Conservation (phyloP, 2,888 invertebrate species). For the Tenthredo livida region DNA sequence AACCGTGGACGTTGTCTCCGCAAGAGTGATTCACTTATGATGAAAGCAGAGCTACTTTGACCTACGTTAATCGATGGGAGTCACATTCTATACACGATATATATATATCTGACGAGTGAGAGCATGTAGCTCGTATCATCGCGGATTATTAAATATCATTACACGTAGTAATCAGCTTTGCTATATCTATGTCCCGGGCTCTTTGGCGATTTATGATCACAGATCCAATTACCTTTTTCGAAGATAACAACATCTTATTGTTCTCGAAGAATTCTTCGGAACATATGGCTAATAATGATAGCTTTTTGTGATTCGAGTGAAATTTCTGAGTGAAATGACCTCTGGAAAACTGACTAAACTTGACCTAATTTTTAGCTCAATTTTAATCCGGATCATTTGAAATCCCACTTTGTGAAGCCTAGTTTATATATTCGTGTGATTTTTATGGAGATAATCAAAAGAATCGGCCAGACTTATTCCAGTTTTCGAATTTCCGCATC, state of each 20-base stretch:
- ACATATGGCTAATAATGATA: background rate
- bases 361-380: background rate
- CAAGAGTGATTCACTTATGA: background rate
- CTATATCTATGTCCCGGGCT: background rate
- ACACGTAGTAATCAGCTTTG: background rate
- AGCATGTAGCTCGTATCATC: background rate
- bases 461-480: background rate
- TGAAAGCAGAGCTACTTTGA: conserved; percentile 24
- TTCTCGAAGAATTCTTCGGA: background rate
- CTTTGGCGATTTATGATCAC: background rate
- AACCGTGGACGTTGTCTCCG: background rate
- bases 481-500: no score
- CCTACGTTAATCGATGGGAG: background rate
- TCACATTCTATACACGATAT: background rate
- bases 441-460: background rate
- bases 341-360: background rate
- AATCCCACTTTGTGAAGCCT: background rate
- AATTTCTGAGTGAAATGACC: background rate
- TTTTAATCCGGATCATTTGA: background rate
- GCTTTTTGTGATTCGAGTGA: background rate
- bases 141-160: background rate
- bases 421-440: background rate
- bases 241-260: background rate
- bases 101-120: background rate
- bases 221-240: background rate